A percentile compares a stretch with the other conserved stretches of the same genome.
Conservation (phyloP, 1,140 invertebrate species). For the Eumaeus atala region DNA sequence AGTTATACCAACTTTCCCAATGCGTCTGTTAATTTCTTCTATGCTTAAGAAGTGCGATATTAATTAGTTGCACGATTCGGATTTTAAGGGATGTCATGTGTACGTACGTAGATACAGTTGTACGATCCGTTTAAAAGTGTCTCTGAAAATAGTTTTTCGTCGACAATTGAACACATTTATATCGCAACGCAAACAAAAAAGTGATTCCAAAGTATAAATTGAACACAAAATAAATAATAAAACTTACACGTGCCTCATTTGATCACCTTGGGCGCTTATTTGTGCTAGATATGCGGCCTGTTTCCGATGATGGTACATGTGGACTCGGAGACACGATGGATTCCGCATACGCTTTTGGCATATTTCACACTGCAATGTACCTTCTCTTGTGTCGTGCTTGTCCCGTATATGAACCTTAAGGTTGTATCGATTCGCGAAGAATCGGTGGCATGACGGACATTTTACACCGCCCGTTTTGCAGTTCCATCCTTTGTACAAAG, state of each 20-base stretch:
- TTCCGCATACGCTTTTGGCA: slow-evolving; percentile 77
- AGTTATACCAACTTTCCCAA: no score
- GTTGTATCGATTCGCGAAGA: slow-evolving; percentile 78
- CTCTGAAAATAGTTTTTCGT: no score
- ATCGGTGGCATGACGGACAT: slow-evolving; percentile 75
- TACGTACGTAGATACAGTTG: no score
- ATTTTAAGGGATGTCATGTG: no score
- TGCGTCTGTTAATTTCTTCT: no score
- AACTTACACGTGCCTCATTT: slow-evolving; percentile 48
- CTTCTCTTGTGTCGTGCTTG: slow-evolving; percentile 74
- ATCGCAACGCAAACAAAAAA: slow-evolving; percentile 10
- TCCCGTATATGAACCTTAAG: slow-evolving; percentile 77
- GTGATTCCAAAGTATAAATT: slow-evolving; percentile 10
- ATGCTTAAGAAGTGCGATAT: no score
- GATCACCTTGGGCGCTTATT: slow-evolving; percentile 47
- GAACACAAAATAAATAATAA: slow-evolving; percentile 18
- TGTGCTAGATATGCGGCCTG: slow-evolving; percentile 66
- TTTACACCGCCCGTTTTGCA: slow-evolving; percentile 73
- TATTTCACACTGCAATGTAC: slow-evolving; percentile 73
- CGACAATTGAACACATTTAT: slow-evolving; percentile 7
- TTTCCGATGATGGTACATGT: slow-evolving; percentile 77
- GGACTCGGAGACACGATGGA: slow-evolving; percentile 75
- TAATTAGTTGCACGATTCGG: no score
- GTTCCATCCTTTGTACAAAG: slow-evolving; percentile 47
- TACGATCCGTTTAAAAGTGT: no score